phyloP scores from a whole-genome alignment of 1,140 invertebrate species.

The Drosophila subobscura region DNA sequence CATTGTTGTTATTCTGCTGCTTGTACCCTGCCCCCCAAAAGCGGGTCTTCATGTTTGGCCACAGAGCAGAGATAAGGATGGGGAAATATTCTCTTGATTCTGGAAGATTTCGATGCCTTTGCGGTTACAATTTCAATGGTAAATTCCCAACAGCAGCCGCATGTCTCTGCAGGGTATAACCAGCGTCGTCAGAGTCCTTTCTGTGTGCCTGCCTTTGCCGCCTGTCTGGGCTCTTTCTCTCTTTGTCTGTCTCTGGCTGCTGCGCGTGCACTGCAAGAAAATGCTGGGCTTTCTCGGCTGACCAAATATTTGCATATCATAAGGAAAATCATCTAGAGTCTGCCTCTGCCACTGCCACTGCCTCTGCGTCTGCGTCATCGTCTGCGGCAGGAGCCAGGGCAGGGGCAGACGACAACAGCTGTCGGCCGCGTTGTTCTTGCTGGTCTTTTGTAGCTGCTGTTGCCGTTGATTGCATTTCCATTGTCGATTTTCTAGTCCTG shows the following conservation, averaged over 20 bases:
- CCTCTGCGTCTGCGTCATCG: background rate
- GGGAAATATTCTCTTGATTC: too few relatives aligned
- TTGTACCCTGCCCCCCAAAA: constrained; percentile 37
- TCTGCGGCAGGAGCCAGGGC: too few relatives aligned
- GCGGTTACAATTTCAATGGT: too few relatives aligned
- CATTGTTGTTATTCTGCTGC: constrained; percentile 43
- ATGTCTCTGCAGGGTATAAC: constrained; percentile 23
- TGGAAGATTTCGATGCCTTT: too few relatives aligned
- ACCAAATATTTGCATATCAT: constrained; percentile 72
- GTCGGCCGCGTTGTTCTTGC: constrained; percentile 45
- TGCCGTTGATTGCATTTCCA: constrained; percentile 49
- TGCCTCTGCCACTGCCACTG: too few relatives aligned
- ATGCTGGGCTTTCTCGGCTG: constrained; percentile 36
- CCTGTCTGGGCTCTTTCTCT: background rate
- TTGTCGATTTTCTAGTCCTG: constrained; percentile 21
- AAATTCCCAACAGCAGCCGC: constrained; percentile 13
- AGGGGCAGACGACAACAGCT: constrained; percentile 60
- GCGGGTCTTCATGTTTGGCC: constrained; percentile 37
- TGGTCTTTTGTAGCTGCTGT: constrained; percentile 37
- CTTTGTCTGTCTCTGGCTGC: constrained; percentile 14
- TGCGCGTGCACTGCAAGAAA: constrained; percentile 54
- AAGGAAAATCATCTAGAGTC: constrained; percentile 31
- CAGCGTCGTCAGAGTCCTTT: constrained; percentile 24
- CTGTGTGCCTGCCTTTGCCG: constrained; percentile 17
- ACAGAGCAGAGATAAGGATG: constrained; percentile 14